Percentiles rank a stretch among this genome's conserved stretches.
phyloP scores from a whole-genome alignment of 2,113 vertebrate species.

The Corythoichthys haematopterus region DNA sequence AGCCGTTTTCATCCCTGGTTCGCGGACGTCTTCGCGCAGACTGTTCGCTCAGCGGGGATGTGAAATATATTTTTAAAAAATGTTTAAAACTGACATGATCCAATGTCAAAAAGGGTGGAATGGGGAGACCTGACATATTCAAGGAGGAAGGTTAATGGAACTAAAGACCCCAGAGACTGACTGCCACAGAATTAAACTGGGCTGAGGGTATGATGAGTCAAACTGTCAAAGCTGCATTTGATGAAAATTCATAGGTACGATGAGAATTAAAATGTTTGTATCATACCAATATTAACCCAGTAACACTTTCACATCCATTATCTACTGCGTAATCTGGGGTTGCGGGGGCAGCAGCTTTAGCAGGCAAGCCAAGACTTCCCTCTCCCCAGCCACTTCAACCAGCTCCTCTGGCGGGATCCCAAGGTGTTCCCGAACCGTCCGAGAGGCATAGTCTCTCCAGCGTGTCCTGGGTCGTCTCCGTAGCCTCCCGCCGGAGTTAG shows the following conservation, averaged over 20 bases:
- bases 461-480: too few species aligned
- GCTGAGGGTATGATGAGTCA: not conserved
- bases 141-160: slow-evolving; percentile 54
- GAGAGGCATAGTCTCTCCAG: too few species aligned
- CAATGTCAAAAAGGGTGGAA: slow-evolving; percentile 32
- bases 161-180: slow-evolving; percentile 37
- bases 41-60: slow-evolving; percentile 30
- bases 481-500: too few species aligned
- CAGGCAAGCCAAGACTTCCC: too few species aligned
- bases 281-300: too few species aligned
- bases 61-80: slow-evolving; percentile 27
- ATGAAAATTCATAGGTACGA: not conserved
- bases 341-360: too few species aligned
- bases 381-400: too few species aligned
- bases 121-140: slow-evolving; percentile 33
- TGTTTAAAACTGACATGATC: slow-evolving; percentile 45
- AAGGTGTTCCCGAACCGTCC: too few species aligned
- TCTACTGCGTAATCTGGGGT: too few species aligned
- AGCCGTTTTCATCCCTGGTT: slow-evolving; percentile 38
- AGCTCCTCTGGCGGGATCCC: too few species aligned
- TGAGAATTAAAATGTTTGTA: not conserved
- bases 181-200: not conserved
- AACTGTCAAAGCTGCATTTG: not conserved
- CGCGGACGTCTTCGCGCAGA: slow-evolving; percentile 28
- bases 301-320: too few species aligned